phyloP scores from a whole-genome alignment of 2,888 invertebrate genomes.

The Phortica okadai region DNA sequence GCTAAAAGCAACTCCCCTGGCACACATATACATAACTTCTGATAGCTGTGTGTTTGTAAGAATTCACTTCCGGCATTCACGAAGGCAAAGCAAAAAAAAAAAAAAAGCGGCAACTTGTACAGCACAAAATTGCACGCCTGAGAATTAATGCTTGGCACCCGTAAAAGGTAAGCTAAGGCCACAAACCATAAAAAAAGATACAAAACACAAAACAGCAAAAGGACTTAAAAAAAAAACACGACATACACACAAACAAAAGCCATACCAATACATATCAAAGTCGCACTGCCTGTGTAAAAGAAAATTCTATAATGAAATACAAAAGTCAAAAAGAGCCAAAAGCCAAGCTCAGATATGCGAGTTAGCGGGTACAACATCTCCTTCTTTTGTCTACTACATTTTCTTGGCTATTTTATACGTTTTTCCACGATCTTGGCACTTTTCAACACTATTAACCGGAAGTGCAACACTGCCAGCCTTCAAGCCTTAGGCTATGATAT shows the following conservation, averaged over 20 bases:
- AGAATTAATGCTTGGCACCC: constrained; percentile 65
- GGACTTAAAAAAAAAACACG: background rate
- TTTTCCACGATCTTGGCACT: background rate
- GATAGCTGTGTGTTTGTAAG: background rate
- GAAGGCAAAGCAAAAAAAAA: constrained; percentile 52
- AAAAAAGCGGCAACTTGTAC: constrained; percentile 38
- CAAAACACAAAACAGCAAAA: background rate
- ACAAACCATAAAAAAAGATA: background rate
- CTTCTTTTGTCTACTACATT: background rate
- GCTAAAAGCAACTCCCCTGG: background rate
- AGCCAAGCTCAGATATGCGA: background rate
- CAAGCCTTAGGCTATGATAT: background rate
- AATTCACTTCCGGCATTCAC: constrained; percentile 49
- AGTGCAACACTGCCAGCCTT: constrained; percentile 3
- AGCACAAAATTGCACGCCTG: constrained; percentile 71
- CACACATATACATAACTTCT: constrained; percentile 32
- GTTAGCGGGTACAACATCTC: background rate
- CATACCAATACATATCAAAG: background rate
- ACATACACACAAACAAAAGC: too few relatives aligned
- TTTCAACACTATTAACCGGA: constrained; percentile 2
- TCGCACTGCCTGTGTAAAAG: background rate
- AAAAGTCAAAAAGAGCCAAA: constrained; percentile 7
- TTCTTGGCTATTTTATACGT: background rate
- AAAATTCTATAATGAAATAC: background rate
- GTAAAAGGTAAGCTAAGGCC: constrained; percentile 45